phyloP scores from a whole-genome alignment of 2,888 invertebrate species.

The Mythimna vitellina region DNA sequence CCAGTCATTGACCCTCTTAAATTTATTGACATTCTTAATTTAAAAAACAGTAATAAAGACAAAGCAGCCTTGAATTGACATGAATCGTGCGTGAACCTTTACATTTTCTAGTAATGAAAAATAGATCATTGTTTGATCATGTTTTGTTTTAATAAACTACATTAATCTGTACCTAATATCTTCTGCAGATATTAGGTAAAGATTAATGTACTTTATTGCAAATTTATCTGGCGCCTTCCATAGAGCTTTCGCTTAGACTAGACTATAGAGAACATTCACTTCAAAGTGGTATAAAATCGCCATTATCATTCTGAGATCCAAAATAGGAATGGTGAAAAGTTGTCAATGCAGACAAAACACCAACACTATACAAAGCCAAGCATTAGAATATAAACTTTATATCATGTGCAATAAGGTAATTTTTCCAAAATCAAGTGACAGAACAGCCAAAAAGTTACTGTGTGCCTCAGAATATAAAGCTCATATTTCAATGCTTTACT shows the following conservation, averaged over 20 bases:
- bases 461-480: neutral
- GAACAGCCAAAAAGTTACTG: neutral
- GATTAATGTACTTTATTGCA: too few species aligned
- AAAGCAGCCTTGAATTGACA: too few species aligned
- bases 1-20: too few species aligned
- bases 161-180: too few species aligned
- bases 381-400: conserved; percentile 16
- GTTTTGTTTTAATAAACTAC: too few species aligned
- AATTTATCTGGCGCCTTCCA: too few species aligned
- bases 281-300: neutral
- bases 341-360: neutral
- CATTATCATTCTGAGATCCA: neutral
- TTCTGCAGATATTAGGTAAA: too few species aligned
- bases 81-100: too few species aligned
- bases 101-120: too few species aligned
- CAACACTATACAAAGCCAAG: neutral
- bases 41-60: too few species aligned
- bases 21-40: too few species aligned
- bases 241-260: conserved; percentile 17
- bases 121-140: too few species aligned
- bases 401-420: neutral
- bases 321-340: neutral
- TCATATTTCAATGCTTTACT: conserved; percentile 11
- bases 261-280: neutral
- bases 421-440: conserved; percentile 3